Evolutionary conservation across 2,888 invertebrate species (phyloP), one percentile per base, ranked within the genome.

Genomic region (Drosophila greeni): DNA sequence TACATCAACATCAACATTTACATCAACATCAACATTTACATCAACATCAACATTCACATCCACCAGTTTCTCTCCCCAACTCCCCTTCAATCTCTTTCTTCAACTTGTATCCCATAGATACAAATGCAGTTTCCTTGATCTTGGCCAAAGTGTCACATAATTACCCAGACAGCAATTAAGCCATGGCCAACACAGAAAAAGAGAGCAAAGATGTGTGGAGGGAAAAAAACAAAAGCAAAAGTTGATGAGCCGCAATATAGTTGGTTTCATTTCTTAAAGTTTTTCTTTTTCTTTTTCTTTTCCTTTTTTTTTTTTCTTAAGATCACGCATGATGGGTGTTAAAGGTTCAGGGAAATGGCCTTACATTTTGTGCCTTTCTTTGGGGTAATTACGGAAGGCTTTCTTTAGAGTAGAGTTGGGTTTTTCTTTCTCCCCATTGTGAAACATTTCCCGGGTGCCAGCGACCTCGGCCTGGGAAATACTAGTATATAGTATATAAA

Each of bases 371-470:
- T 33, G n/a, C 49, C 24, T 49, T 53, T 52, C 39, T 66, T 40
- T 66, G 11, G 34, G 29, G 55, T 60, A 49, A 65, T 65, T 65
- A 60, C 34, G 54, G 33, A 24, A 47, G 64, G 62, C 65, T 65
- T 65, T 65, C 43, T 39, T 64, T 65, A 31, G 42, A 42, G n/a
- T 24, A 9, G 9, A 42, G 20, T 39, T 39, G 39, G 6, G 20
- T 18, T 39, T 23, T 43, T 18, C 3, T 43, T 18, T 9, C n/a
- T 8, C 5, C 29, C 18, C 56, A 51, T 60, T 61, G 61, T 60
- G 61, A 60, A 61, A 51, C 42, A 36, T 61, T 61, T 61, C 23
- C 60, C 59, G 31, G 26, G 59, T 42, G 43, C 54, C 48, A 42
- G 39, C 60, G 60, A 59, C 49, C 61, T 39, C 31, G 11, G 37